Percentiles rank a stretch among this genome's conserved stretches.
Conservation (phyloP, 2,888 invertebrate species). For the Eueremaeus valkanovi region DNA sequence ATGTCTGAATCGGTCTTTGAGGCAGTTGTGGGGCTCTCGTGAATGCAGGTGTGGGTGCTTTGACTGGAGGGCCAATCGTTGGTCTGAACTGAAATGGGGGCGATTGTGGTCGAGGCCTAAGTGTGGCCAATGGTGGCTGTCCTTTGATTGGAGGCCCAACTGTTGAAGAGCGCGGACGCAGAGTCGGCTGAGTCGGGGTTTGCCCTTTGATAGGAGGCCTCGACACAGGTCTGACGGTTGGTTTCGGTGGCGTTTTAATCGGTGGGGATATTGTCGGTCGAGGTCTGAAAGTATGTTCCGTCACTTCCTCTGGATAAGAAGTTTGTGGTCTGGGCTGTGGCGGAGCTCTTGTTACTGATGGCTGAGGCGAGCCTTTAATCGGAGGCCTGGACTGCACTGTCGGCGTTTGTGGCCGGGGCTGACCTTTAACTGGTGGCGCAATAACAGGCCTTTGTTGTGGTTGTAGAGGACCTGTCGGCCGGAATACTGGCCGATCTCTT, state of each 20-base stretch:
- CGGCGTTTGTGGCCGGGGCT: background rate
- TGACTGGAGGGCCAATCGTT: background rate
- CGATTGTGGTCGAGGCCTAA: background rate
- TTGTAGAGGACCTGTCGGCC: background rate
- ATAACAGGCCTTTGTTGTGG: background rate
- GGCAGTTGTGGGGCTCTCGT: background rate
- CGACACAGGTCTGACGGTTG: too few species aligned
- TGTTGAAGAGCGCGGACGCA: too few species aligned
- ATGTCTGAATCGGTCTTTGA: background rate
- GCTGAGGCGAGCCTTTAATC: too few species aligned
- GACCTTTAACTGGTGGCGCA: background rate
- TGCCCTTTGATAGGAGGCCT: too few species aligned
- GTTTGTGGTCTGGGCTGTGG: too few species aligned
- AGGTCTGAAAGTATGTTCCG: too few species aligned
- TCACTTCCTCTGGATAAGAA: too few species aligned
- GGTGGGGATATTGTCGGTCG: too few species aligned
- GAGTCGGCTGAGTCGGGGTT: too few species aligned
- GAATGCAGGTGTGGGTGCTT: background rate
- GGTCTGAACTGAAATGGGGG: constrained; percentile 7
- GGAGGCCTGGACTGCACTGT: background rate
- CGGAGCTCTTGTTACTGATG: too few species aligned
- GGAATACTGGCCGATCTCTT: background rate
- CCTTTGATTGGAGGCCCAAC: too few species aligned
- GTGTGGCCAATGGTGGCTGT: background rate
- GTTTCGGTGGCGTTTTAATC: too few species aligned